A percentile compares a stretch with the other conserved stretches of the same genome.
phyloP scores from a whole-genome alignment of 1,140 invertebrate genomes.

The Neodiprion fabricii region DNA sequence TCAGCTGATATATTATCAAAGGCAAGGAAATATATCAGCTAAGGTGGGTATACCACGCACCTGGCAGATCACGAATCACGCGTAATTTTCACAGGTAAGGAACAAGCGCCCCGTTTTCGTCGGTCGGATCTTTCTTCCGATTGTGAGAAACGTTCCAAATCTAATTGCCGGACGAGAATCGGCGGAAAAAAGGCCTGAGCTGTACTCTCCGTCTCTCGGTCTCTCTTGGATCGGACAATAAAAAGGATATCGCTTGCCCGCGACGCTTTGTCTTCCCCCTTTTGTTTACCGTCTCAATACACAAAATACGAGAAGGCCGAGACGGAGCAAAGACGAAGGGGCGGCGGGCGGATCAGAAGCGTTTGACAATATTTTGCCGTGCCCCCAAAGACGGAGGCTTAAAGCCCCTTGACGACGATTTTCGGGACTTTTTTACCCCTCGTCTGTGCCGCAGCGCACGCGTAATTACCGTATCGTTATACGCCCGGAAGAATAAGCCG shows the following conservation, averaged over 20 bases:
- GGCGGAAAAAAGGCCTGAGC: background rate
- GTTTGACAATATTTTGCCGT: constrained; percentile 6
- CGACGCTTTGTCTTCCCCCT: constrained; percentile 9
- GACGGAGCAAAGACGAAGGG: background rate
- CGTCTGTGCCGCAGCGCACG: background rate
- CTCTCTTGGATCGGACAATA: background rate
- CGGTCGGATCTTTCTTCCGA: background rate
- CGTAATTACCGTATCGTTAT: constrained; percentile 13
- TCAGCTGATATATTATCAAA: too few relatives aligned
- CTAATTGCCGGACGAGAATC: background rate
- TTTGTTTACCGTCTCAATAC: constrained; percentile 4
- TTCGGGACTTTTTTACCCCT: background rate
- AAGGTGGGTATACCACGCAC: too few relatives aligned
- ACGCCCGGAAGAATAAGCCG: background rate
- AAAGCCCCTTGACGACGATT: background rate
- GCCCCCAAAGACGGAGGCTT: background rate
- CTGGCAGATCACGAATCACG: too few relatives aligned
- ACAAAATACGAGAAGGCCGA: background rate
- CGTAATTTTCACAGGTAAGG: too few relatives aligned
- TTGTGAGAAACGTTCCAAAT: background rate
- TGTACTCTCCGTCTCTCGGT: background rate
- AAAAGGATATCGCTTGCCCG: constrained; percentile 11
- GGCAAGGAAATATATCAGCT: too few relatives aligned
- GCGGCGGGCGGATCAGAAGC: background rate
- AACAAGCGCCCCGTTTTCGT: too few relatives aligned